Evolutionary conservation across 2,113 vertebrate genomes (phyloP), one percentile per base, ranked within the genome.

Genomic region (Callipepla squamata): DNA sequence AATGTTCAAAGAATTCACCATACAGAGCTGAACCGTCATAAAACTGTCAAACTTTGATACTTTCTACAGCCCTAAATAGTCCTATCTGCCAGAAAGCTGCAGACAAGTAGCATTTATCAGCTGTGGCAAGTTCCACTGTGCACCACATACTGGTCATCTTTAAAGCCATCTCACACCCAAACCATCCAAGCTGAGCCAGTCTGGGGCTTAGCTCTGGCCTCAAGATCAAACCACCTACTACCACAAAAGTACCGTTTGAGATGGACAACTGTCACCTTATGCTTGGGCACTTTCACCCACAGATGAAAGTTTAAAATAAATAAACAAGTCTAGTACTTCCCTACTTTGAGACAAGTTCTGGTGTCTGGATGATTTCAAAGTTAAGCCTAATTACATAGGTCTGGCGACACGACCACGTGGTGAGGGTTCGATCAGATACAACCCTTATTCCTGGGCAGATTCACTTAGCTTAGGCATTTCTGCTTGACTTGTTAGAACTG

Each of bases 381-480:
- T 48, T 83, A 48, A 91, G 38, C 42, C 76, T 36, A 47, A 48
- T 67, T 87, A 89, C 44, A 42, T 2, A 68, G 61, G 61, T 40
- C 62, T 42, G 42, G 40, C 51, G 44, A 80, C 58, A 78, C 22
- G 65, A 91, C 47, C 79, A 80, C 38, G 15, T 42, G 89, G 16
- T 80, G 85, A 69, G 40, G 68, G 93, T n/a, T 67, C 30, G 63
- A 82, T 92, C 51, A 90, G 87, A 91, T 3, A 65, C n/a, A 80
- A 62, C 32, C 21, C 61, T 82, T 94, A 84, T 36, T 94, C 53
- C 76, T 61, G 65, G 86, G 22, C 13, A 90, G 85, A 80, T 72
- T 87, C 88, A 81, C 68, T 91, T 45, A 62, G 76, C 48, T 90
- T 53, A 85, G 45, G 23, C 80, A 90, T 84, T 94, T 92, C 87